These are phyloP conservation scores for Manis javanica DNA, from an alignment of 2,797 vertebrate species.

Conservation along the genomic window DNA sequence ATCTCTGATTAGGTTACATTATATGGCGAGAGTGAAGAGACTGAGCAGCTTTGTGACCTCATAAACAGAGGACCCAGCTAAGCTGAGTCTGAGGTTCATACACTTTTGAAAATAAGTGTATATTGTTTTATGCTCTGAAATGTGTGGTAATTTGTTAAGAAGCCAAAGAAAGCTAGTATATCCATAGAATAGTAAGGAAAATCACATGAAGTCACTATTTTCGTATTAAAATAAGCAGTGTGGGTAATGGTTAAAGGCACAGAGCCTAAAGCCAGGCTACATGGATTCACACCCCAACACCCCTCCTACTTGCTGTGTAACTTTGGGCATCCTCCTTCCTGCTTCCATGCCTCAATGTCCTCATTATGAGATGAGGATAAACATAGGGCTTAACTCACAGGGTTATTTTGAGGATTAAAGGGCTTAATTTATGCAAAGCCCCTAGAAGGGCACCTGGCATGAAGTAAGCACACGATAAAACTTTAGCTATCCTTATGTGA, in stretches of 20 bases:
- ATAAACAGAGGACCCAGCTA: background rate
- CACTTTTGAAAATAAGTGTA: background rate
- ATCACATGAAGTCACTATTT: background rate
- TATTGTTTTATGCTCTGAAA: background rate
- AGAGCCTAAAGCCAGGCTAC: background rate
- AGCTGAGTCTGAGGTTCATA: background rate
- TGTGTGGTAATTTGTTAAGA: background rate
- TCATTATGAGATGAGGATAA: background rate
- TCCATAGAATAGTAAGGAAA: background rate
- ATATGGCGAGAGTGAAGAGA: background rate
- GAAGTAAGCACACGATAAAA: background rate
- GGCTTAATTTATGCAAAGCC: background rate
- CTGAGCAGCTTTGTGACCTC: background rate
- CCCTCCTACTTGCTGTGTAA: background rate
- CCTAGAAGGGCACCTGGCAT: background rate
- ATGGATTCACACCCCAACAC: background rate
- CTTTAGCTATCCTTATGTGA: background rate
- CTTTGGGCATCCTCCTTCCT: background rate
- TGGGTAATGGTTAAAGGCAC: background rate
- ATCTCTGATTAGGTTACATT: background rate
- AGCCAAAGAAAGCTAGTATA: background rate
- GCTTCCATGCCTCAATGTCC: background rate
- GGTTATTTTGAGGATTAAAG: constrained; percentile 13
- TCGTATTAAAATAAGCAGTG: background rate
- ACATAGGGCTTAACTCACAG: background rate